Percentiles rank a stretch among this genome's conserved stretches.
These are phyloP conservation scores for Aporophyla nigra DNA, from an alignment of 2,888 invertebrate genomes.

Conservation along the genomic window DNA sequence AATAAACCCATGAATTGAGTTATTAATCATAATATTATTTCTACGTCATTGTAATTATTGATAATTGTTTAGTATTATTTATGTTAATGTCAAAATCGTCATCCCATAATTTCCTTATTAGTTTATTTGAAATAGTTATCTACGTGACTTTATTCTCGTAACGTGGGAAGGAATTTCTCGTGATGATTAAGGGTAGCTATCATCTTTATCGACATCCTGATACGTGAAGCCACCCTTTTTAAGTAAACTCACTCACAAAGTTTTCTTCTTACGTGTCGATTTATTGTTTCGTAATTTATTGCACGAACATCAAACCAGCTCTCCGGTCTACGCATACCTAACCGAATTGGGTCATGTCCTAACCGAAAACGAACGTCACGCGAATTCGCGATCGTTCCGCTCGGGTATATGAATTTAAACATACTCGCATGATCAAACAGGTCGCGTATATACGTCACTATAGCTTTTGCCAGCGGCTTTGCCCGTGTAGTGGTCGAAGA, in stretches of 20 bases:
- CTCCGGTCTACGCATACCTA: not conserved
- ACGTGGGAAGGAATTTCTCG: slow-evolving; percentile 22
- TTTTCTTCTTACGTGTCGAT: not conserved
- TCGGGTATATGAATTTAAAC: too few species aligned
- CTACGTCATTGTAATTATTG: slow-evolving; percentile 32
- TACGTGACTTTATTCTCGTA: slow-evolving; percentile 13
- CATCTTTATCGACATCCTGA: not conserved
- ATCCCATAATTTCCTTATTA: slow-evolving; percentile 22
- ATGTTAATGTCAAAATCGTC: slow-evolving; percentile 46
- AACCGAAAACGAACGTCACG: not conserved
- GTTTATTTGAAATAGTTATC: slow-evolving; percentile 10
- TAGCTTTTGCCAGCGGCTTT: too few species aligned
- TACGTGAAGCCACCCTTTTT: not conserved
- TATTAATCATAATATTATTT: not conserved
- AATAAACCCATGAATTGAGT: not conserved
- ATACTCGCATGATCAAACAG: too few species aligned
- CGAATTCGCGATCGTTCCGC: not conserved
- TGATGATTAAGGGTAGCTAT: slow-evolving; percentile 1
- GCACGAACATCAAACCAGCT: not conserved
- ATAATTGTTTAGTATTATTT: slow-evolving; percentile 28
- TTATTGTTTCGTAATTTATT: not conserved
- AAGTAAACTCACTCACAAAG: not conserved
- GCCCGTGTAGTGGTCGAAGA: too few species aligned
- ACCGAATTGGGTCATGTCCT: not conserved
- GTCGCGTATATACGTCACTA: too few species aligned